Percentiles rank a stretch among this genome's conserved stretches.
phyloP scores from a whole-genome alignment of 2,797 vertebrate genomes.

The Notamacropus eugenii region DNA sequence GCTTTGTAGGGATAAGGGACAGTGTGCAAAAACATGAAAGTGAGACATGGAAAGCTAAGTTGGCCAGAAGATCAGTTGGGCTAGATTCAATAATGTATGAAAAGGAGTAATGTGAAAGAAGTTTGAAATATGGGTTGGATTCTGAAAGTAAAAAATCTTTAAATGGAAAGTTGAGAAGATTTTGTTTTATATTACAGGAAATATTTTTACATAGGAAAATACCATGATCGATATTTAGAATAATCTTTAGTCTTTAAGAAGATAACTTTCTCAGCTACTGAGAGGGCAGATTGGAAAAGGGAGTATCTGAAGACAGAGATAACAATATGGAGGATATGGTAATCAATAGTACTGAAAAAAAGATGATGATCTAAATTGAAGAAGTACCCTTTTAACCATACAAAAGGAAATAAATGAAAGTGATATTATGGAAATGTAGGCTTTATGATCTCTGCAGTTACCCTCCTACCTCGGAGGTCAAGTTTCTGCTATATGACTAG shows the following conservation, averaged over 20 bases:
- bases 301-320: not conserved
- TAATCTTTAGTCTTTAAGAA: not conserved
- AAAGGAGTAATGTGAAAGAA: not conserved
- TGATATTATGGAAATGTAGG: not conserved
- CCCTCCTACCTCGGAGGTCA: not conserved
- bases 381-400: not conserved
- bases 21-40: not conserved
- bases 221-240: not conserved
- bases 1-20: not conserved
- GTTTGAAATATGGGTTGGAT: not conserved
- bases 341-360: not conserved
- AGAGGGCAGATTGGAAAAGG: not conserved
- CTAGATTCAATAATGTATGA: not conserved
- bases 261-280: not conserved
- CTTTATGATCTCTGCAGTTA: not conserved
- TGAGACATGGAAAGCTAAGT: not conserved
- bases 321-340: not conserved
- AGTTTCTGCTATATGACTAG: not conserved
- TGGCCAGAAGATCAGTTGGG: not conserved
- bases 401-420: not conserved
- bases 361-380: not conserved
- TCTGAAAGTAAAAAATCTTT: not conserved
- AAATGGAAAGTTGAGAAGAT: not conserved
- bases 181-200: no score
- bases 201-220: not conserved